Percentiles rank a stretch among this genome's conserved stretches.
Conservation (phyloP, 2,797 vertebrate genomes). For the Neosilurus mollespiculum region DNA sequence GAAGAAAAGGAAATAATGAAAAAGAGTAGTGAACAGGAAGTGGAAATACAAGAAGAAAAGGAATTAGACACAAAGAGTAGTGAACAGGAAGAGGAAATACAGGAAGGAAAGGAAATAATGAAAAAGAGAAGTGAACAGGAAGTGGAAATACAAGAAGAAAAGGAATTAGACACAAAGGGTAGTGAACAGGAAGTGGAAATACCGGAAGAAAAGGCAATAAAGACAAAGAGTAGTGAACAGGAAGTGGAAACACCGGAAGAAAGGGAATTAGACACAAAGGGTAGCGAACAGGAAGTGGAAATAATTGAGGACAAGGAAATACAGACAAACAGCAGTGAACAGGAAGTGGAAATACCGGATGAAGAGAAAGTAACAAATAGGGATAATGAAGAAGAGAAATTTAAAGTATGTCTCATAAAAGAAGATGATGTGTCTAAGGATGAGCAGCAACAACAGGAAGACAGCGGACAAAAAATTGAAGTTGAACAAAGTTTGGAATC, state of each 20-base stretch:
- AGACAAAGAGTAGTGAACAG: not conserved
- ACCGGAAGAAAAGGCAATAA: not conserved
- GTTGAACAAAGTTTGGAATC: not conserved
- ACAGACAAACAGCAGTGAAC: not conserved
- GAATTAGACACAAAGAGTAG: not conserved
- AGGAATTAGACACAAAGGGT: not conserved
- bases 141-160: not conserved
- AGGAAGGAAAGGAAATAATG: not conserved
- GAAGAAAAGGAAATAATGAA: conserved; percentile 33
- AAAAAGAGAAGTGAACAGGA: not conserved
- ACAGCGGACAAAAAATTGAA: conserved; percentile 3
- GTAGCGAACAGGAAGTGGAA: not conserved
- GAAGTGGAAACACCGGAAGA: conserved; percentile 18
- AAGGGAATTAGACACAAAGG: not conserved
- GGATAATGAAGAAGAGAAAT: conserved; percentile 4
- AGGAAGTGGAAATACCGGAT: conserved; percentile 1
- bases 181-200: conserved; percentile 21
- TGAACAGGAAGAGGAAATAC: conserved; percentile 7
- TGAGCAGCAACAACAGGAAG: conserved; percentile 22
- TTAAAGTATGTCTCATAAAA: not conserved
- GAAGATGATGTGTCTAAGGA: not conserved
- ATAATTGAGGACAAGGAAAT: not conserved
- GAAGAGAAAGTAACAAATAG: not conserved
- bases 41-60: not conserved
- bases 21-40: conserved; percentile 29